Conservation (phyloP, 2,113 vertebrate genomes). For the Parotia lawesii region DNA sequence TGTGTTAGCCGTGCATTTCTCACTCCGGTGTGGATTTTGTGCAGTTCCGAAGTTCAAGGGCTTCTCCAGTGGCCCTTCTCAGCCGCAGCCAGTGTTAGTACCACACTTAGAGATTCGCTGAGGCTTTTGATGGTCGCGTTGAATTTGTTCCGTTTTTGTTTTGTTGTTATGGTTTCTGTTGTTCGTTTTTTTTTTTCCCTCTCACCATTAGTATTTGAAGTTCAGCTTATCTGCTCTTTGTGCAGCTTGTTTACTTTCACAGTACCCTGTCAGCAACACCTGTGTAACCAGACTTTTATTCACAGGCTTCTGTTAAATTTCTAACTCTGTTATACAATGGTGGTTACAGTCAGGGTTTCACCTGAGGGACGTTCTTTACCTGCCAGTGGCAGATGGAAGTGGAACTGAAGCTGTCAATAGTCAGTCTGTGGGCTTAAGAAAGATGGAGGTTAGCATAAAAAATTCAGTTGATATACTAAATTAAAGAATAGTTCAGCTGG, state of each 20-base stretch:
- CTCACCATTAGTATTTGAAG: not conserved
- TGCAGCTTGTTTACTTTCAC: not conserved
- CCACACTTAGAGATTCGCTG: not conserved
- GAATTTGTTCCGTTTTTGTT: not conserved
- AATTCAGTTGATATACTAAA: not conserved
- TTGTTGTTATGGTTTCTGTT: not conserved
- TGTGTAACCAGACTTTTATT: not conserved
- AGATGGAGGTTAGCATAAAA: not conserved
- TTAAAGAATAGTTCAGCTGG: not conserved
- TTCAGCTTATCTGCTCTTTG: not conserved
- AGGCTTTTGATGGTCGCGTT: not conserved
- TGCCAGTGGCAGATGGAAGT: not conserved
- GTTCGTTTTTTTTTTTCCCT: accelerated
- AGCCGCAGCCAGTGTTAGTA: not conserved
- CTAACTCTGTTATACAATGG: not conserved
- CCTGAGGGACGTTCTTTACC: not conserved
- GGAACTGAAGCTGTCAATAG: not conserved
- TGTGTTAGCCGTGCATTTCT: accelerated
- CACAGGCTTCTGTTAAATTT: not conserved
- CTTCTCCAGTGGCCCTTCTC: not conserved
- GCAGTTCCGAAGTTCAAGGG: not conserved
- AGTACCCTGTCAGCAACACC: not conserved
- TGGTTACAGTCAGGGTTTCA: not conserved
- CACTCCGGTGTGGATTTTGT: accelerated
- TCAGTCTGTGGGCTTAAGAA: not conserved